Evolutionary conservation across 2,888 invertebrate species (phyloP), one percentile per base, ranked within the genome.

Genomic region (Temnothorax unifasciatus): DNA sequence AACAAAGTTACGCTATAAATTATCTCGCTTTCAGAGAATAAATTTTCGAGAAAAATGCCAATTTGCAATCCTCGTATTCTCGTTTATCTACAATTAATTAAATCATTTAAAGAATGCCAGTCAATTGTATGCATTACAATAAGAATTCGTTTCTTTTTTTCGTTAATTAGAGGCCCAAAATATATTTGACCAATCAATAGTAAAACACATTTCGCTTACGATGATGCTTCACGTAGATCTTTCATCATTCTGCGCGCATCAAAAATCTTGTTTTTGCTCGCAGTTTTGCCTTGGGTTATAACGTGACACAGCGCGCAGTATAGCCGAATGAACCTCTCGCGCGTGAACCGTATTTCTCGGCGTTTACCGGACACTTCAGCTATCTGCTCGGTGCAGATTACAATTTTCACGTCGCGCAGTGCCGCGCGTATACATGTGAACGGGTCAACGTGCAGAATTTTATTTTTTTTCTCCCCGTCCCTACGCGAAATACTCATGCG

Each of bases 251-350:
- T 29, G 69, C 54, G n/a, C 82, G 41, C 59, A 73, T 83, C 29
- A 82, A 85, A 89, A 88, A 89, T 83, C 85, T 83, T 79, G 71
- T 86, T 89, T 83, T 83, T 18, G 59, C 71, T 85, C 52, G 69
- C 75, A 34, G 6, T 34, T 34, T 34, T 34, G 52, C 81, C 63
- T 38, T 66, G 57, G 69, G 85, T 82, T 59, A 85, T 68, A 69
- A 84, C 82, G 64, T 52, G 41, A 57, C 61, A 47, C 44, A 47
- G 34, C 57, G 34, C 44, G 29, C 18, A 38, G 29, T 21, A 21
- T 4, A 29, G 66, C 25, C 13, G 29, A 81, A 71, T 61, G 38
- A 61, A 25, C 38, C 47, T 34, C 25, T 59, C 47, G n/a, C 54
- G 54, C 41, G 38, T 21, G 41, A 34, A 63, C 29, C 29, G 38